phyloP scores from a whole-genome alignment of 2,888 invertebrate genomes.

The Troilus luridus region DNA sequence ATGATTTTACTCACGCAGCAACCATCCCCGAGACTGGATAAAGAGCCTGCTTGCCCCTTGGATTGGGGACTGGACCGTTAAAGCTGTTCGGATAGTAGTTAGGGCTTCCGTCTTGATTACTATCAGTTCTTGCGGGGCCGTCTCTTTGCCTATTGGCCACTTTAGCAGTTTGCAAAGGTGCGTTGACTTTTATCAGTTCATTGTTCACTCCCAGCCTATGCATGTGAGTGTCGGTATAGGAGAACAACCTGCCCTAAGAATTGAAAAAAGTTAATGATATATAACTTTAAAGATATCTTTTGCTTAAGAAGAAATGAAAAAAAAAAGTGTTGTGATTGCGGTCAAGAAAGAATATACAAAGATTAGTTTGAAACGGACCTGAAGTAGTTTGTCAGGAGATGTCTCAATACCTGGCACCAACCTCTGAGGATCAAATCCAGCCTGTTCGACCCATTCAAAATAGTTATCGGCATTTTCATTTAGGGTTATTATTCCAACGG shows the following conservation, averaged over 20 bases:
- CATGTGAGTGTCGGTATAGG: conserved; percentile 92
- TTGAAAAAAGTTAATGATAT: neutral
- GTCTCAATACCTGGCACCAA: conserved; percentile 72
- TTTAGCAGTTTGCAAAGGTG: conserved; percentile 77
- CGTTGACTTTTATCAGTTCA: conserved; percentile 94
- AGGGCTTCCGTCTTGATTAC: conserved; percentile 89
- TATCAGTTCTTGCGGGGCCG: conserved; percentile 80
- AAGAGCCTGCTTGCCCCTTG: conserved; percentile 37
- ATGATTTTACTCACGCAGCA: conserved; percentile 35
- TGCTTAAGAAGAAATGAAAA: too few species aligned
- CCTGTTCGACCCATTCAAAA: conserved; percentile 72
- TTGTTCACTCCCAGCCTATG: conserved; percentile 93
- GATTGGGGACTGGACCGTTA: conserved; percentile 62
- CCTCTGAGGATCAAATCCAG: conserved; percentile 71
- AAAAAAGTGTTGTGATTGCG: too few species aligned
- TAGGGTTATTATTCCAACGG: conserved; percentile 71
- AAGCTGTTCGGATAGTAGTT: conserved; percentile 98
- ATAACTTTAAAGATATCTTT: neutral
- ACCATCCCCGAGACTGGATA: conserved; percentile 51
- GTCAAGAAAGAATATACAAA: too few species aligned
- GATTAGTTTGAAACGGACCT: conserved; percentile 67
- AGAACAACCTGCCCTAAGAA: conserved; percentile 84
- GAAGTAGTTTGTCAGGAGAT: conserved; percentile 72
- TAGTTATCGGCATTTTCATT: conserved; percentile 72
- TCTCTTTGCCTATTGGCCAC: conserved; percentile 87